phyloP scores from a whole-genome alignment of 2,888 invertebrate species.

The Formica aserva region DNA sequence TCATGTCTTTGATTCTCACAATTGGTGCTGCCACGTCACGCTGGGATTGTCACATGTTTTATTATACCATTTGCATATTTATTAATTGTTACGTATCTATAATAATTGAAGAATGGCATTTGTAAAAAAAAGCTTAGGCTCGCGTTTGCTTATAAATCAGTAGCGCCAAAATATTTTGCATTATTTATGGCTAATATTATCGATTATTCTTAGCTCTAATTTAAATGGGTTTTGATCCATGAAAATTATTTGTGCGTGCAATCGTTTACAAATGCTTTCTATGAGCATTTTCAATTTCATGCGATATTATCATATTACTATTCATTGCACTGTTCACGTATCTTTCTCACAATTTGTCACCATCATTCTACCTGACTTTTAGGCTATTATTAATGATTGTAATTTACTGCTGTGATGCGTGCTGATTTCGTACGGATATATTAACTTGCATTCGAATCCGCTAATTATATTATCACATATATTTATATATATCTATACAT shows the following conservation, averaged over 20 bases:
- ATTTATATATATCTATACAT: conserved; percentile 11
- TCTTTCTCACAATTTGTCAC: conserved; percentile 50
- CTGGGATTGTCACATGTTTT: conserved; percentile 51
- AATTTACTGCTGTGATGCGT: conserved; percentile 70
- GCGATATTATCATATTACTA: conserved; percentile 50
- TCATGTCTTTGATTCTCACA: conserved; percentile 47
- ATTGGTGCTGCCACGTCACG: conserved; percentile 71
- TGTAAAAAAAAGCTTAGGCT: conserved; percentile 13
- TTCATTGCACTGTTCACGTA: conserved; percentile 64
- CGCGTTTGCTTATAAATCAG: neutral
- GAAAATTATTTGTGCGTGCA: neutral
- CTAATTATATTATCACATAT: conserved; percentile 42
- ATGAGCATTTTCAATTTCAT: conserved; percentile 55
- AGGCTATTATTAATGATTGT: conserved; percentile 62
- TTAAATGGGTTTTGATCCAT: neutral
- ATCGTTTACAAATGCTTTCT: conserved; percentile 44
- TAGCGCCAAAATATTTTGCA: neutral
- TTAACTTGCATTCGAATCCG: conserved; percentile 57
- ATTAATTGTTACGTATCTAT: conserved; percentile 34
- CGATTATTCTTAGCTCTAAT: neutral
- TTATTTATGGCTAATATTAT: neutral
- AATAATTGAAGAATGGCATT: conserved; percentile 22
- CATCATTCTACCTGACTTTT: conserved; percentile 56
- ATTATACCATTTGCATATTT: conserved; percentile 39
- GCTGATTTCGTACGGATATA: conserved; percentile 54